Base-by-base conservation (phyloP, 2,797 vertebrate genomes). In the Anabas testudineus region DNA sequence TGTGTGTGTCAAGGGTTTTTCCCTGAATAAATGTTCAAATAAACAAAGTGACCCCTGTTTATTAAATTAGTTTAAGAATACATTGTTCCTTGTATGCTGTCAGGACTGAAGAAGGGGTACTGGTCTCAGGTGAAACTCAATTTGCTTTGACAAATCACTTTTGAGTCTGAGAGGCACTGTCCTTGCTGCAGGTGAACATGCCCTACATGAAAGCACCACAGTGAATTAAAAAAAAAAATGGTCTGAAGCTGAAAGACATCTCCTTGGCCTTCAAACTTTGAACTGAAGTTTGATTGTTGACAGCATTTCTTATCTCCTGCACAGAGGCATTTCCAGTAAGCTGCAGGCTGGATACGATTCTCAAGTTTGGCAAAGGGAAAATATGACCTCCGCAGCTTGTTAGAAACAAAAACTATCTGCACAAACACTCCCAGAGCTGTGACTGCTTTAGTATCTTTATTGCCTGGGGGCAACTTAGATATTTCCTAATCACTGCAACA, bases 61-160 rank as follows among this genome's bases (percentile, higher is more conserved):
- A 47, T 59, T 45, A 68, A 45, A 55, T 58, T 32, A 55, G 19
- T 42, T 52, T 3, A 41, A 55, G 48, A 80, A 49, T 58, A 45
- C 13, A 39, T 65, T 52, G 12, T 32, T 45, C 52, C 16, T 56
- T 58, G 42, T 45, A 39, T 48, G 15, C 1, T 28, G 43, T 30
- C 41, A 36, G 62, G 24, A 66, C 65, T 61, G 30, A 66, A 43
- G 28, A 78, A 48, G 28, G 45, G 12, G 24, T 10, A 16, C 37
- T 30, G 2, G 45, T 63, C 66, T 74, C 51, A 43, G 48, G 36
- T 62, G 56, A 65, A 80, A 68, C 71, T 67, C 51, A 54, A 36
- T 74, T 78, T 80, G 42, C 61, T 74, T 70, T 85, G 82, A 85
- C 60, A 70, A 82, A 82, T 88, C 49, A 78, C 74, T 57, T 64